Evolutionary conservation across 2,888 invertebrate species (phyloP).

Genomic region (Clivina fossor): DNA sequence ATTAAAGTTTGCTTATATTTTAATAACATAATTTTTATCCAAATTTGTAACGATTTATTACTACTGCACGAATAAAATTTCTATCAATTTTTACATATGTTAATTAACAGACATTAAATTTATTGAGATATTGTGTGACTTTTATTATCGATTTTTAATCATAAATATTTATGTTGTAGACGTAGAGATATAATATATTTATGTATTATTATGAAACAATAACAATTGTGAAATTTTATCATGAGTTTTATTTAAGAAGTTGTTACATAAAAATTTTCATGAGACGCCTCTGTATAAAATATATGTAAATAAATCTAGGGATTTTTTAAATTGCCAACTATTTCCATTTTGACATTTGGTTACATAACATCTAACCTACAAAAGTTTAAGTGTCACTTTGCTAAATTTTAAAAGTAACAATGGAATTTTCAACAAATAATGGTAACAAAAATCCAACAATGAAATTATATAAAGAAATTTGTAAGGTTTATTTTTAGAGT

Average conservation of each 20-base stretch:
- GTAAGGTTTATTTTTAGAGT: conserved; percentile 16
- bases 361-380: conserved; percentile 19
- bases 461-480: background rate
- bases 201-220: background rate
- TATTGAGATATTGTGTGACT: too few relatives aligned
- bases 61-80: too few relatives aligned
- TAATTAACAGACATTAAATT: too few relatives aligned
- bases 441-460: conserved; percentile 20
- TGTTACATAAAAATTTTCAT: background rate
- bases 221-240: background rate
- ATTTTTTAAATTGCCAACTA: background rate
- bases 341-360: conserved; percentile 1
- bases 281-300: too few relatives aligned
- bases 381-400: conserved; percentile 23
- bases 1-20: too few relatives aligned
- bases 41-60: too few relatives aligned
- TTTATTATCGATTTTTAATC: too few relatives aligned
- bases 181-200: background rate
- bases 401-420: conserved; percentile 19
- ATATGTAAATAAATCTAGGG: background rate
- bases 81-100: too few relatives aligned
- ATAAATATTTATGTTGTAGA: background rate
- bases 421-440: conserved; percentile 22
- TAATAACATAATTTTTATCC: too few relatives aligned
- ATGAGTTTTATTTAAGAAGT: background rate